Conservation (phyloP, 2,797 vertebrate genomes). For the Limnodromus scolopaceus region DNA sequence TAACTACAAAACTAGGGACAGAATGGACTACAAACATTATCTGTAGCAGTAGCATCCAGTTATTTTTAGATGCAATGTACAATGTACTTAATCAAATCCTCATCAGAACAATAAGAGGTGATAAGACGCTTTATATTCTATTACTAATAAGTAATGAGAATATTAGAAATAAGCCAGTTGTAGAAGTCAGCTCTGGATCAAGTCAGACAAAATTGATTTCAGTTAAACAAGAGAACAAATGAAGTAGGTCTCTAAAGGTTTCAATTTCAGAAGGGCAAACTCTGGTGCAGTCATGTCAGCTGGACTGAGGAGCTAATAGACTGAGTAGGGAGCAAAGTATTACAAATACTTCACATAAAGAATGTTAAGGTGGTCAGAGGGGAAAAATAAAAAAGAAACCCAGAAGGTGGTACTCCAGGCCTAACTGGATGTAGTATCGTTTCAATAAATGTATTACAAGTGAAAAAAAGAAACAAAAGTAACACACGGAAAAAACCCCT, state of each 20-base stretch:
- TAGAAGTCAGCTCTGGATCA: background rate
- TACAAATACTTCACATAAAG: background rate
- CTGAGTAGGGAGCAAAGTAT: background rate
- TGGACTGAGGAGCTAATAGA: background rate
- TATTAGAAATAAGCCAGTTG: background rate
- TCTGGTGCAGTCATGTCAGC: background rate
- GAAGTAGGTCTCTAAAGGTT: background rate
- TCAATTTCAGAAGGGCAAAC: background rate
- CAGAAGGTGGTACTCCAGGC: background rate
- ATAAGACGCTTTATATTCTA: background rate
- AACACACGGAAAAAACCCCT: rapidly evolving
- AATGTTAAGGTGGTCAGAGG: background rate
- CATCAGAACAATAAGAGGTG: background rate
- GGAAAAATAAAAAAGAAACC: background rate
- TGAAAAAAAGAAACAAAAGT: background rate
- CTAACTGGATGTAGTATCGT: background rate
- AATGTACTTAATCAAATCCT: background rate
- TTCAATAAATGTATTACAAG: background rate
- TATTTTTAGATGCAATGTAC: background rate
- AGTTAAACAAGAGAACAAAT: background rate
- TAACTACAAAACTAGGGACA: background rate
- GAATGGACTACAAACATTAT: background rate
- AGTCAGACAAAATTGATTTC: background rate
- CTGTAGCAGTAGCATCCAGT: background rate
- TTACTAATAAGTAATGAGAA: background rate